Evolutionary conservation across 2,797 vertebrate species (phyloP).

Genomic region (Schizopygopsis pylzovi): DNA sequence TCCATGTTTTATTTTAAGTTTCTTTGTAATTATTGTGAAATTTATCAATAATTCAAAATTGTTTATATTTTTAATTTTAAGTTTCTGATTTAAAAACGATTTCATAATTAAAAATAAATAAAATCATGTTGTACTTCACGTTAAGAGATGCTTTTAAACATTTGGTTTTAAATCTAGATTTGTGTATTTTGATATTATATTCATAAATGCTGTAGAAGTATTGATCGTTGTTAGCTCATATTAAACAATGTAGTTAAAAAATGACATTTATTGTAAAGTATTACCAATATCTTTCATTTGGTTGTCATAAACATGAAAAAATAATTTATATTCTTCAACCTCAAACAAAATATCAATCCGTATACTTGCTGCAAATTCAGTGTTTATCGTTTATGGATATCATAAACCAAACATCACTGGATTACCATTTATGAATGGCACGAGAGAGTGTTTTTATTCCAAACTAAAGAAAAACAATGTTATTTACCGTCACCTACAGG

Average conservation of each 20-base stretch:
- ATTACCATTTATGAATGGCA: conserved; percentile 29
- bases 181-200: not conserved
- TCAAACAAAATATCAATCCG: not conserved
- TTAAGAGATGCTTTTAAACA: not conserved
- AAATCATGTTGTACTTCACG: not conserved
- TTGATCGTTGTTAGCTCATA: not conserved
- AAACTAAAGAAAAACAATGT: conserved; percentile 35
- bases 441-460: conserved; percentile 43
- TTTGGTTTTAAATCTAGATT: not conserved
- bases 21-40: not conserved
- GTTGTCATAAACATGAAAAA: not conserved
- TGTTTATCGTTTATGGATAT: not conserved
- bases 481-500: conserved; percentile 60
- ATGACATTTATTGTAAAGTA: not conserved
- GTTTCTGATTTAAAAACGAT: not conserved
- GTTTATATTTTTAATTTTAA: not conserved
- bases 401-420: not conserved
- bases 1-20: not conserved
- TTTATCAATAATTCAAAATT: too few relatives aligned
- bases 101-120: too few relatives aligned
- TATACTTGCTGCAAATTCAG: not conserved
- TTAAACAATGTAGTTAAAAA: not conserved
- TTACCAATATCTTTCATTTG: not conserved
- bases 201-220: not conserved
- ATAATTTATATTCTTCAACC: not conserved